Base-by-base conservation (phyloP, 2,888 invertebrate species). In the Lithodes maja region DNA sequence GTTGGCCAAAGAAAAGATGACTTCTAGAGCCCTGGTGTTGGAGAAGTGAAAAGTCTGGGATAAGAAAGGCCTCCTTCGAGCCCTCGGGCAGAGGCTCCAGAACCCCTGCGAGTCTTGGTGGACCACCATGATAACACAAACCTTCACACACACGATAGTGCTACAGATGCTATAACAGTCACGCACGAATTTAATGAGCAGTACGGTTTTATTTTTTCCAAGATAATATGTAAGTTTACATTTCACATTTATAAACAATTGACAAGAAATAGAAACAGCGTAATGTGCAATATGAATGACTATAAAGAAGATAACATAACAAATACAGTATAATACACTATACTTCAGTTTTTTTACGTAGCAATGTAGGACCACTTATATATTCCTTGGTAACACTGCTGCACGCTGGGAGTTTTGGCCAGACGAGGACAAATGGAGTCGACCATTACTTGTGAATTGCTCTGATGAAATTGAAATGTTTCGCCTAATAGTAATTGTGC, bases 1-100 rank as follows among this genome's bases (percentile, higher is more conserved):
- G 85, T 85, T 85, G 85, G 79, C 79, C 33, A 69, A 53, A 85
- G 85, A 85, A 85, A 79, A 85, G 85, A 79, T 85, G 85, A 85
- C 85, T 85, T 85, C 85, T 69, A 68, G 69, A 50, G 69, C 79
- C 52, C 78, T 17, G 85, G 68, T 52, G 79, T 7, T 85, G 78
- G 84, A 85, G 85, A 85, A 85, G 79, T 78, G 85, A 69, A 82
- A 79, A 79, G 79, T 78, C 85, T 74, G 77, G 79, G 61, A 78
- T 61, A 85, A 85, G 85, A 85, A 85, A 85, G 78, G 85, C 50
- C 85, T 78, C 85, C 71, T 17, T 17, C 71, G n/a, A 61, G 54
- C 71, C 17, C 61, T 50, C 12, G 15, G 17, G 78, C 69, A 50
- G 61, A 77, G 85, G 55, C 61, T 80, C 69, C n/a, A 54, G 81